Conservation (phyloP, 1,140 invertebrate species). For the Hetaerina americana region DNA sequence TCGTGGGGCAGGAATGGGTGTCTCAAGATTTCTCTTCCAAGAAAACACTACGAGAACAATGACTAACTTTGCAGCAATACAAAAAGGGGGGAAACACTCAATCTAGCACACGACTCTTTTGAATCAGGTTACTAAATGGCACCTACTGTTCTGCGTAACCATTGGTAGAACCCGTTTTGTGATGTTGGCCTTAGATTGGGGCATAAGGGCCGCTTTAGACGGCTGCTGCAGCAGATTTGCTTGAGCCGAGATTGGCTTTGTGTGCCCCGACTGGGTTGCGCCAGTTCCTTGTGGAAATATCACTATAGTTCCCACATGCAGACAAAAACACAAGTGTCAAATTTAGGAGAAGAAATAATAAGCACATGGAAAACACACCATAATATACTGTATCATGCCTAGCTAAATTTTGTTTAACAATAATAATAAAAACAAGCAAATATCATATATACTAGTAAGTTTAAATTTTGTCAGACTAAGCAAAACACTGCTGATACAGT, state of each 20-base stretch:
- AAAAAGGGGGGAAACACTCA: not conserved
- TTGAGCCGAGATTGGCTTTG: constrained; percentile 1
- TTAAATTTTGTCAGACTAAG: not conserved
- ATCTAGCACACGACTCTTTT: not conserved
- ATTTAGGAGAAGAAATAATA: not conserved
- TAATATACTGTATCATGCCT: not conserved
- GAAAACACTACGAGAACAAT: not conserved
- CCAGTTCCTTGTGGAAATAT: constrained; percentile 5
- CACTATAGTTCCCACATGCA: constrained; percentile 5
- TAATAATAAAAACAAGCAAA: not conserved
- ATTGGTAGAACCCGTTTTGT: constrained; percentile 3
- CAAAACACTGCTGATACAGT: not conserved
- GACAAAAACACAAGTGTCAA: not conserved
- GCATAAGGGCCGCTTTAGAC: not conserved
- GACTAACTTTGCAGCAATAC: not conserved
- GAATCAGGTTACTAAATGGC: not conserved
- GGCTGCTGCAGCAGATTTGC: not conserved
- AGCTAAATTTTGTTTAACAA: not conserved
- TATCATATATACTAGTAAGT: not conserved
- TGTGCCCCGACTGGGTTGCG: not conserved
- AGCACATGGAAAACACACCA: not conserved
- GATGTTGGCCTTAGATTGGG: not conserved
- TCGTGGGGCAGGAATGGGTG: not conserved
- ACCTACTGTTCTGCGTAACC: constrained; percentile 4
- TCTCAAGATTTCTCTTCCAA: no score